phyloP scores from a whole-genome alignment of 1,140 invertebrate genomes.

The Mesaphorura yosii region DNA sequence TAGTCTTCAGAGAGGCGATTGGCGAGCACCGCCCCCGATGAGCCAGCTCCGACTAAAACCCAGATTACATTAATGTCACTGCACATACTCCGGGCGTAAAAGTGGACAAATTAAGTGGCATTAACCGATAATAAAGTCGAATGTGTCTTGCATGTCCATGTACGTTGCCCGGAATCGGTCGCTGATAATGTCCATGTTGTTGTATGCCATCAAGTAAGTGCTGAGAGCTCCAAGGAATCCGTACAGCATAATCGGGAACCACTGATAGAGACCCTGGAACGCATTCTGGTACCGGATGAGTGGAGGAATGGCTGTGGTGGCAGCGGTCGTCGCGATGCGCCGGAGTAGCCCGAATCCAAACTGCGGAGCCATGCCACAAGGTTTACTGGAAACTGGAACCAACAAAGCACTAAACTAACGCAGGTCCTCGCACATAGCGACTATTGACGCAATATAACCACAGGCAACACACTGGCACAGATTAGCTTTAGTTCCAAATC shows the following conservation, averaged over 20 bases:
- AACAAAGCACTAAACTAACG: no score
- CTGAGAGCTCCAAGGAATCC: slow-evolving; percentile 12
- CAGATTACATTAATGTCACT: background rate
- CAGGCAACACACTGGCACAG: no score
- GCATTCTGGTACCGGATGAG: background rate
- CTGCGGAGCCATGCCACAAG: no score
- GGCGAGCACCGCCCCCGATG: slow-evolving; percentile 42
- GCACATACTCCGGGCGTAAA: background rate
- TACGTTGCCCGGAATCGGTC: slow-evolving; percentile 17
- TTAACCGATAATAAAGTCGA: slow-evolving; percentile 24
- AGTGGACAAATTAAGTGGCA: background rate
- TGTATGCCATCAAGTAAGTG: slow-evolving; percentile 4
- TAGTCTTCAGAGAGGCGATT: slow-evolving; percentile 36
- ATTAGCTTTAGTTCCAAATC: no score
- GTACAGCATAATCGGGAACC: slow-evolving; percentile 15
- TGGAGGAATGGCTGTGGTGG: background rate
- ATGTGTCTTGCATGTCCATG: slow-evolving; percentile 18
- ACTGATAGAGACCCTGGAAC: slow-evolving; percentile 4
- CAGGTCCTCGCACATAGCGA: no score
- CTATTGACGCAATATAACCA: no score
- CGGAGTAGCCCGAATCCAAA: no score
- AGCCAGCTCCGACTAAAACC: slow-evolving; percentile 41
- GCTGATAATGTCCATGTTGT: slow-evolving; percentile 19
- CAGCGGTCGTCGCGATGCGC: background rate
- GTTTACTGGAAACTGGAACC: no score